Percentiles rank a stretch among this genome's conserved stretches.
Evolutionary conservation across 2,113 vertebrate species (phyloP).

Genomic region (Hippocampus comes): DNA sequence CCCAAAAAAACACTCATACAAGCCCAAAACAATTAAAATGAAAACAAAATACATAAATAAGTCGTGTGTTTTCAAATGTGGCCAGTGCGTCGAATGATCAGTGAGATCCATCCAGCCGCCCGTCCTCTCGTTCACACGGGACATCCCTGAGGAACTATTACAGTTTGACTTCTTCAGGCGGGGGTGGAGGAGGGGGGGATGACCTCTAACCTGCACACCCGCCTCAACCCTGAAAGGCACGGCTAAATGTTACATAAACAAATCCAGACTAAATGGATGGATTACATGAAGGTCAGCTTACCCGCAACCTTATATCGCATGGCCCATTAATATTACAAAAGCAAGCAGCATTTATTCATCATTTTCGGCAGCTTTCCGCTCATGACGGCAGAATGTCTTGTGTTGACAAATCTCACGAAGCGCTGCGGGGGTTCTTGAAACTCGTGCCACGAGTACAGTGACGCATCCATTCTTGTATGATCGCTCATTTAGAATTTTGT

Average conservation of each 20-base stretch:
- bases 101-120: conserved; percentile 29
- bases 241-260: conserved; percentile 28
- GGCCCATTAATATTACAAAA: conserved; percentile 38
- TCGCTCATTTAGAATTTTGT: background rate
- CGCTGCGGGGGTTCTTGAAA: conserved; percentile 7
- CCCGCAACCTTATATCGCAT: conserved; percentile 25
- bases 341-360: conserved; percentile 40
- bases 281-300: conserved; percentile 6
- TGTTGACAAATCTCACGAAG: conserved; percentile 34
- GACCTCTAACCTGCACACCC: conserved; percentile 53
- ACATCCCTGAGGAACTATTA: conserved; percentile 60
- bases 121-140: conserved; percentile 43
- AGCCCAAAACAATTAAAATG: no score
- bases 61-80: conserved; percentile 2
- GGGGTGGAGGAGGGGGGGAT: conserved; percentile 46
- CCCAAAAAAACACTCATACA: no score
- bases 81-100: conserved; percentile 25
- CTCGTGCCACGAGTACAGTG: conserved; percentile 19
- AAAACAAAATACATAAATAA: no score
- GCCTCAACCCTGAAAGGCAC: conserved; percentile 36
- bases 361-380: conserved; percentile 25
- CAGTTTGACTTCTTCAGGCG: conserved; percentile 60
- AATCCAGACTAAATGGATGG: conserved; percentile 42
- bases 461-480: conserved; percentile 34
- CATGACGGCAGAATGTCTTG: conserved; percentile 18